phyloP scores from a whole-genome alignment of 2,113 vertebrate genomes.

The Chaetorhynchus papuensis region DNA sequence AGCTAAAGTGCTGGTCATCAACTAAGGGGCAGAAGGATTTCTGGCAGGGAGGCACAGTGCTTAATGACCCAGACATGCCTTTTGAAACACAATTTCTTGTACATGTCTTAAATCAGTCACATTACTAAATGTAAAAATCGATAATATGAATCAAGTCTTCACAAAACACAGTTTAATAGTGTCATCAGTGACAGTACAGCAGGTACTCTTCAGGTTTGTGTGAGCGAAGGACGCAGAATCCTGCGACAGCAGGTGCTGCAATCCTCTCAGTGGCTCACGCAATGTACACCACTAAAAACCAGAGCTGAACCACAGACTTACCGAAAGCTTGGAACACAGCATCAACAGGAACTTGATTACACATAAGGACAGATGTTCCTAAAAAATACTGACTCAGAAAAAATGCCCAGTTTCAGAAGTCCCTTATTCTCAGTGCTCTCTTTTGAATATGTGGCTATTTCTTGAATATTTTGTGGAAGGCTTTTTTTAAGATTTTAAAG shows the following conservation, averaged over 20 bases:
- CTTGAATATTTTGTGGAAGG: background rate
- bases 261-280: rapidly evolving
- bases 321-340: background rate
- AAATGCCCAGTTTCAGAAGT: background rate
- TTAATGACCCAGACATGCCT: background rate
- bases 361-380: background rate
- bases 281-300: background rate
- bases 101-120: background rate
- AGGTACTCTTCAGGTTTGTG: background rate
- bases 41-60: background rate
- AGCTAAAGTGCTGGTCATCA: background rate
- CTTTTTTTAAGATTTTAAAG: background rate
- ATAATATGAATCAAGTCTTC: background rate
- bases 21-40: background rate
- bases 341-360: background rate
- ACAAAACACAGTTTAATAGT: background rate
- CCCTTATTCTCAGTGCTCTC: background rate
- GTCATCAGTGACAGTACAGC: background rate
- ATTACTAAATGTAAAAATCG: background rate
- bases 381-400: background rate
- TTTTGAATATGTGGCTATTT: background rate
- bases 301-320: background rate
- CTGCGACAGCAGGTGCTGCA: rapidly evolving
- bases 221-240: rapidly evolving
- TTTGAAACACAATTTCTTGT: background rate